phyloP scores from a whole-genome alignment of 2,888 invertebrate genomes.

The Lasioglossum oenotherae region DNA sequence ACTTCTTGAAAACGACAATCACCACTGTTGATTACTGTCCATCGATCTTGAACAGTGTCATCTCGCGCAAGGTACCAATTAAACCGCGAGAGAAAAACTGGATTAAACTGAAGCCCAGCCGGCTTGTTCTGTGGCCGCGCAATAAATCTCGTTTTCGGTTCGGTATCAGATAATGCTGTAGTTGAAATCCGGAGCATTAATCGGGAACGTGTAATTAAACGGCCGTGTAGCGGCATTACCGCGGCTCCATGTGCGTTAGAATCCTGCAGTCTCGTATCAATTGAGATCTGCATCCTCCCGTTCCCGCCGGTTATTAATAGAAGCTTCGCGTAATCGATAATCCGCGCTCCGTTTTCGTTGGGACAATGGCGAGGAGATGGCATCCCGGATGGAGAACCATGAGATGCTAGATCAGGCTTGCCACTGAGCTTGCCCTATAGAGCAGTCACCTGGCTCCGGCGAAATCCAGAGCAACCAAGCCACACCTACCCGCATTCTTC shows the following conservation, averaged over 20 bases:
- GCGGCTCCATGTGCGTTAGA: slow-evolving; percentile 14
- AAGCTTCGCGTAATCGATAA: slow-evolving; percentile 40
- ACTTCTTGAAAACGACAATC: neutral
- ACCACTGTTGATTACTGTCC: neutral
- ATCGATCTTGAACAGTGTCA: neutral
- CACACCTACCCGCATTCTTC: neutral
- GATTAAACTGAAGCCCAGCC: neutral
- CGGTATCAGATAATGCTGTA: slow-evolving; percentile 34
- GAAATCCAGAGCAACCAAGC: neutral
- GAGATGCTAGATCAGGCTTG: slow-evolving; percentile 3
- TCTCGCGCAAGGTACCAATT: neutral
- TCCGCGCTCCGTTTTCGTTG: neutral
- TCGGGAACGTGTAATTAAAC: slow-evolving; percentile 48
- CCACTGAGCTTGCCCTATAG: neutral
- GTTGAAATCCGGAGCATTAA: slow-evolving; percentile 32
- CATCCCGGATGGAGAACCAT: neutral
- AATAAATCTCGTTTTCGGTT: slow-evolving; percentile 19
- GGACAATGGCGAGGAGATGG: slow-evolving; percentile 8
- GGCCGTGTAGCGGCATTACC: slow-evolving; percentile 12
- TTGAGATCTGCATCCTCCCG: slow-evolving; percentile 19
- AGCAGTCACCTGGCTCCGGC: slow-evolving; percentile 33
- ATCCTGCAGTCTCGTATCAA: slow-evolving; percentile 36
- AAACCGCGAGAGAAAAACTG: neutral
- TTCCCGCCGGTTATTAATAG: slow-evolving; percentile 38
- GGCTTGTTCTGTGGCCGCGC: neutral